Percentiles rank a stretch among this genome's conserved stretches.
Evolutionary conservation across 2,113 vertebrate species (phyloP).

Genomic region (Cryptotis parvus): DNA sequence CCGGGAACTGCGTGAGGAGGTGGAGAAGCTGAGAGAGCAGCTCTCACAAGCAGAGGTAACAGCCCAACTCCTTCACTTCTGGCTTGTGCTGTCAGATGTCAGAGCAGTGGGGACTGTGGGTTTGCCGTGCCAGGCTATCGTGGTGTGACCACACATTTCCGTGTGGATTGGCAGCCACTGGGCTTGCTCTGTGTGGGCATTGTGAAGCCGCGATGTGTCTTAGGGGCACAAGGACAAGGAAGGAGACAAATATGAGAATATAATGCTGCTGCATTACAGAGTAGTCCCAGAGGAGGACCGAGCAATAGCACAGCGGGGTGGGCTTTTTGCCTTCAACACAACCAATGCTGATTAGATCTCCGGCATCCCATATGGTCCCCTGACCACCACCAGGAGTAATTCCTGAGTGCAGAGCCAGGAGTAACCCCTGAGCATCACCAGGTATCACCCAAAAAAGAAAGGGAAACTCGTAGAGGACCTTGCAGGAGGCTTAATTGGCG

Average conservation of each 20-base stretch:
- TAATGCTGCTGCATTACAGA: background rate
- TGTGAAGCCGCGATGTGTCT: background rate
- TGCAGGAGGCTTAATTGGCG: background rate
- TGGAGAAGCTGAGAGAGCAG: constrained; percentile 96
- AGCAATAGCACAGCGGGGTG: too few relatives aligned
- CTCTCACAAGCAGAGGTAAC: constrained; percentile 96
- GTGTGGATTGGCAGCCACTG: background rate
- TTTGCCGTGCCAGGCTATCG: background rate
- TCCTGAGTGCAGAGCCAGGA: too few relatives aligned
- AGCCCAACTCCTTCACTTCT: background rate
- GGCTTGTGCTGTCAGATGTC: fast-evolving
- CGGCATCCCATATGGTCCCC: too few relatives aligned
- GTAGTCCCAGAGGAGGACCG: background rate
- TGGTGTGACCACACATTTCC: fast-evolving
- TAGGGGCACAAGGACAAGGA: background rate
- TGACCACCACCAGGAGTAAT: too few relatives aligned
- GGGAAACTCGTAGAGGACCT: too few relatives aligned
- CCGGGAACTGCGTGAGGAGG: constrained; percentile 96
- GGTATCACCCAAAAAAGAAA: too few relatives aligned
- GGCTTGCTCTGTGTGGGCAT: background rate
- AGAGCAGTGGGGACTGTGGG: fast-evolving
- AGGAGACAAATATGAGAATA: background rate
- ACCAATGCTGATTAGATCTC: too few relatives aligned
- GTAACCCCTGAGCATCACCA: too few relatives aligned
- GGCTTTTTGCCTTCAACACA: too few relatives aligned